Evolutionary conservation across 2,888 invertebrate species (phyloP).

Genomic region (Isoperla grammatica): DNA sequence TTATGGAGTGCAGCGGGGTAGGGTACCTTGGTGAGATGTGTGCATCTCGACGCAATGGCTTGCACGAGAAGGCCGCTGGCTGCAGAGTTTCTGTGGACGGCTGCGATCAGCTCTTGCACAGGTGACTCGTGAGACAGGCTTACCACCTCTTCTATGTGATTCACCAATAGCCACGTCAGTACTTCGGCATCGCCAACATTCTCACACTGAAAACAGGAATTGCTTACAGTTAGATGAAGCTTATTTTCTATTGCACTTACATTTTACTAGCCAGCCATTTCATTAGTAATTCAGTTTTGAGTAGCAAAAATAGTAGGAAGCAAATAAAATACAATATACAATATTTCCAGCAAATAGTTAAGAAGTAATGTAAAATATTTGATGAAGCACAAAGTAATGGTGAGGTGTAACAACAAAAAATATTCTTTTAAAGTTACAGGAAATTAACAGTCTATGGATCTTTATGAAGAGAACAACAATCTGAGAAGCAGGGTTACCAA

Average conservation of each 20-base stretch:
- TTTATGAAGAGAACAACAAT: no score
- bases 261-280: no score
- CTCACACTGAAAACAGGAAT: conserved; percentile 50
- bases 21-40: conserved; percentile 48
- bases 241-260: background rate
- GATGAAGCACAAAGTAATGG: no score
- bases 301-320: no score
- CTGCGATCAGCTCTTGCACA: conserved; percentile 57
- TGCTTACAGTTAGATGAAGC: background rate
- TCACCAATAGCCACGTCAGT: conserved; percentile 69
- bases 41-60: conserved; percentile 61
- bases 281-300: no score
- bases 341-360: no score
- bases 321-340: no score
- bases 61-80: conserved; percentile 68
- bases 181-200: conserved; percentile 67
- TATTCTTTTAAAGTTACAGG: no score
- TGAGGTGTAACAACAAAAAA: no score
- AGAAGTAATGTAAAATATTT: no score
- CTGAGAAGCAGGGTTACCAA: no score
- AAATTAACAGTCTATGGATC: no score
- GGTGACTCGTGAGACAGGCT: conserved; percentile 59
- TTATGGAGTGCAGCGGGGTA: background rate
- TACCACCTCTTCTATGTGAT: conserved; percentile 63
- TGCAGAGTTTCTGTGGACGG: conserved; percentile 56